Conservation (phyloP, 2,797 vertebrate genomes). For the Synanceia verrucosa region DNA sequence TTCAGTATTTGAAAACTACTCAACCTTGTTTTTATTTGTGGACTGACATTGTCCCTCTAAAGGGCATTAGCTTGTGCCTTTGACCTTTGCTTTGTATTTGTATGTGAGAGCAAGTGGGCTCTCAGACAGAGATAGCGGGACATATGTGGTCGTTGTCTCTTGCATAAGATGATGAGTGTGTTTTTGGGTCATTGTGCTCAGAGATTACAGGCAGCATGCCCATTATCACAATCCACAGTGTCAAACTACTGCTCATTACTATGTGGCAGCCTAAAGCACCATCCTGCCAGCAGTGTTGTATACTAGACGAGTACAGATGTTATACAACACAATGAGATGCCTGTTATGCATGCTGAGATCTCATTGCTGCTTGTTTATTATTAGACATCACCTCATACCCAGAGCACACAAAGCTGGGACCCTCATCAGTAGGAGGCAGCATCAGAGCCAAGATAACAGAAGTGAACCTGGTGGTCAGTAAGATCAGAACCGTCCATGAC, state of each 20-base stretch:
- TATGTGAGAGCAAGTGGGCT: constrained; percentile 26
- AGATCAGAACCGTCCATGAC: not conserved
- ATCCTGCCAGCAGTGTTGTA: constrained; percentile 15
- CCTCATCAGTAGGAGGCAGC: constrained; percentile 20
- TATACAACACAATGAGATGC: constrained; percentile 58
- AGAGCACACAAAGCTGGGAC: constrained; percentile 27
- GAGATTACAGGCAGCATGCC: constrained; percentile 39
- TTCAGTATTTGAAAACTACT: constrained; percentile 3
- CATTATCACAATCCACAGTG: constrained; percentile 45
- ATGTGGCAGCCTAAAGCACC: constrained; percentile 29
- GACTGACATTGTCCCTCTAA: constrained; percentile 57
- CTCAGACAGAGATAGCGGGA: constrained; percentile 24
- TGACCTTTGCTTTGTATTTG: constrained; percentile 53
- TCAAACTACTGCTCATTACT: constrained; percentile 33
- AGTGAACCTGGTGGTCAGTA: not conserved
- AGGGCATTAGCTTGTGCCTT: constrained; percentile 59
- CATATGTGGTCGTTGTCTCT: constrained; percentile 45
- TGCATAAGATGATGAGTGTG: constrained; percentile 54
- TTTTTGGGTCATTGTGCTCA: constrained; percentile 50
- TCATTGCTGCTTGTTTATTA: constrained; percentile 45
- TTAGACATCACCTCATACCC: constrained; percentile 43
- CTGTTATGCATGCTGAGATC: constrained; percentile 46
- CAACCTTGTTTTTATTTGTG: constrained; percentile 47
- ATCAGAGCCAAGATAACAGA: constrained; percentile 8
- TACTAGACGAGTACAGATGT: constrained; percentile 50